These are phyloP conservation scores for Notamacropus eugenii DNA, from an alignment of 2,797 vertebrate species.

Conservation along the genomic window DNA sequence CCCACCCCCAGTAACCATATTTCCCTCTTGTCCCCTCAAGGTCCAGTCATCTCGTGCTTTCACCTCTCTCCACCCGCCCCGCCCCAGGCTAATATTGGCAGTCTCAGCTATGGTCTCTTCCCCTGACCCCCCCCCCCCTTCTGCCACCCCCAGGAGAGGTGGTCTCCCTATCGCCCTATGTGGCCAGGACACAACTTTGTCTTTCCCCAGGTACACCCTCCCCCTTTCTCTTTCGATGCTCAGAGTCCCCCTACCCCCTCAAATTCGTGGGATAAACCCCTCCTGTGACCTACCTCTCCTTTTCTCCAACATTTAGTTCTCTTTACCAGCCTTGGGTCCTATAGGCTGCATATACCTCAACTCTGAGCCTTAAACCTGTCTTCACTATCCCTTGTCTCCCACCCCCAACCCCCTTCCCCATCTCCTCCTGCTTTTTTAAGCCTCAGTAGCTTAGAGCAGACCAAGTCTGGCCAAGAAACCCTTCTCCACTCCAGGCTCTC, in stretches of 20 bases:
- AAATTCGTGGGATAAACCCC: neutral
- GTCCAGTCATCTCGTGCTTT: neutral
- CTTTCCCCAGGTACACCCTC: conserved; percentile 5
- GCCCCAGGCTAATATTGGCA: neutral
- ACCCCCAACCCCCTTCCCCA: no score
- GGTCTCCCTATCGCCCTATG: neutral
- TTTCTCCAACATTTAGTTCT: neutral
- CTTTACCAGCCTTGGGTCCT: neutral
- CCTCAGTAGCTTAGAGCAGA: neutral
- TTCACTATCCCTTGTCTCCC: neutral
- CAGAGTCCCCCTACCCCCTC: neutral
- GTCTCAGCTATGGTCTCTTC: neutral
- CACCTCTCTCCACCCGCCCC: neutral
- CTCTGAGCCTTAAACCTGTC: neutral
- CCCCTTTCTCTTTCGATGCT: neutral
- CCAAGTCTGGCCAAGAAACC: neutral
- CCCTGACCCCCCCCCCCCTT: neutral
- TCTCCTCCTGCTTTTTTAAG: neutral
- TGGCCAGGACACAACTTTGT: conserved; percentile 62
- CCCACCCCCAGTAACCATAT: neutral
- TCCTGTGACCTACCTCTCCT: neutral
- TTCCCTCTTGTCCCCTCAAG: neutral
- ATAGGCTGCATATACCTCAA: neutral
- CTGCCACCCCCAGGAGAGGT: neutral
- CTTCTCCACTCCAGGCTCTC: neutral